Percentiles rank a stretch among this genome's conserved stretches.
Evolutionary conservation across 2,888 invertebrate genomes (phyloP).

Genomic region (Lepidocyrtinus sp.): DNA sequence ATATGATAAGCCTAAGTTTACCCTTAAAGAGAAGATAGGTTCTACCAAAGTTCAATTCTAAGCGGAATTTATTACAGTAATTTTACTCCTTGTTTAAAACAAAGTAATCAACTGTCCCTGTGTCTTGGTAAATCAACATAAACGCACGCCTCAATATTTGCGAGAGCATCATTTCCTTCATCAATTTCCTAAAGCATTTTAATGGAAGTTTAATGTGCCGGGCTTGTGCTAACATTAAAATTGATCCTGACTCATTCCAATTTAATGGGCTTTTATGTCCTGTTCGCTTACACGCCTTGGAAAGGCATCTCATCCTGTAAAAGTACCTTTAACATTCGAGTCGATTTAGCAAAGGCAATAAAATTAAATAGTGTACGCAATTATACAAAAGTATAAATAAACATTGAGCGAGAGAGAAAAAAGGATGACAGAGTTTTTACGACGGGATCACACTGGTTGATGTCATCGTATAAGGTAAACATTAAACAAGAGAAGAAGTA

Average conservation of each 20-base stretch:
- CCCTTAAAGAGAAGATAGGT: too few species aligned
- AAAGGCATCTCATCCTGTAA: not conserved
- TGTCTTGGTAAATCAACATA: not conserved
- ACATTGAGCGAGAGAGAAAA: not conserved
- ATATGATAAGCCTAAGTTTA: too few species aligned
- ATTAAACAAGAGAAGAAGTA: constrained; percentile 38
- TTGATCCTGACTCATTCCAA: constrained; percentile 33
- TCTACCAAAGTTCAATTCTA: too few species aligned
- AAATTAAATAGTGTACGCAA: constrained; percentile 13
- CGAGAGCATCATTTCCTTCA: constrained; percentile 38
- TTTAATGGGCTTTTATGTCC: constrained; percentile 30
- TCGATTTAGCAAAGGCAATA: not conserved
- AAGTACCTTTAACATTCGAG: too few species aligned
- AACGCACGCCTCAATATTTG: constrained; percentile 35
- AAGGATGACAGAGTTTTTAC: not conserved
- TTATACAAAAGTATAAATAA: not conserved
- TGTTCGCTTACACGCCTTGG: not conserved
- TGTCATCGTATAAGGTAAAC: constrained; percentile 47
- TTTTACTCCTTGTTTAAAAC: not conserved
- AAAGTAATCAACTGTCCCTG: constrained; percentile 1
- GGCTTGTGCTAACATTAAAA: constrained; percentile 24
- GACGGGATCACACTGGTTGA: constrained; percentile 21
- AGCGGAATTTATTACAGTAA: too few species aligned
- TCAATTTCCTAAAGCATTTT: constrained; percentile 50
- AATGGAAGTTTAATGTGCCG: constrained; percentile 53